Evolutionary conservation across 2,888 invertebrate species (phyloP).

Genomic region (Scaptodrosophila latifasciaeformis): DNA sequence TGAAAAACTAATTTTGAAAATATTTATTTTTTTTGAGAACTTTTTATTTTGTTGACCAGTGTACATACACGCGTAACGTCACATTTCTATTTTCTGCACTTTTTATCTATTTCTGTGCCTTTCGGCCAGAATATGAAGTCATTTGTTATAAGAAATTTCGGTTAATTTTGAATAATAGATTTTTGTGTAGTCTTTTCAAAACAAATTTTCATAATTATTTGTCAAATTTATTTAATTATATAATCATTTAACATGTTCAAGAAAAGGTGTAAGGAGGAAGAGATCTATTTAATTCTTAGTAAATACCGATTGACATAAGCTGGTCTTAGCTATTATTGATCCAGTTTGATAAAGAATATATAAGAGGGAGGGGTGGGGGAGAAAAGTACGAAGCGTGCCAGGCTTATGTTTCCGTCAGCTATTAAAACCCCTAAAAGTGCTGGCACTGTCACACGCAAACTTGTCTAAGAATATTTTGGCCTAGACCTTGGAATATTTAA

Average conservation of each 20-base stretch:
- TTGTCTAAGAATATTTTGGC: too few species aligned
- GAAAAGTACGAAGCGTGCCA: background rate
- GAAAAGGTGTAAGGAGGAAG: background rate
- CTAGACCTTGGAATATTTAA: constrained; percentile 4
- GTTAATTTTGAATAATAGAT: too few species aligned
- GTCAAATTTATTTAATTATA: too few species aligned
- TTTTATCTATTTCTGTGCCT: constrained; percentile 14
- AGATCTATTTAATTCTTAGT: too few species aligned
- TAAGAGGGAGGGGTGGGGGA: background rate
- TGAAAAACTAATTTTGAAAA: background rate
- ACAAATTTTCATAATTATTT: background rate
- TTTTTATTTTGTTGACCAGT: constrained; percentile 9
- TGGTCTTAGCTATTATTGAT: background rate
- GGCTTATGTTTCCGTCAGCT: too few species aligned
- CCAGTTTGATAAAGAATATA: background rate
- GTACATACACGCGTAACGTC: constrained; percentile 23
- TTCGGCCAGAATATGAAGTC: constrained; percentile 30
- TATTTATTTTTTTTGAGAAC: background rate
- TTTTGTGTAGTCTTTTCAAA: too few species aligned
- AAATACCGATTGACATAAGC: too few species aligned
- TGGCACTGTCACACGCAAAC: too few species aligned
- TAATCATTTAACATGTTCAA: too few species aligned
- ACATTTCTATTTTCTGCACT: constrained; percentile 28
- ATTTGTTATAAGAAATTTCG: constrained; percentile 15
- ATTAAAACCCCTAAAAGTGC: background rate